phyloP scores from a whole-genome alignment of 2,888 invertebrate species.

The Cynaeus angustus region DNA sequence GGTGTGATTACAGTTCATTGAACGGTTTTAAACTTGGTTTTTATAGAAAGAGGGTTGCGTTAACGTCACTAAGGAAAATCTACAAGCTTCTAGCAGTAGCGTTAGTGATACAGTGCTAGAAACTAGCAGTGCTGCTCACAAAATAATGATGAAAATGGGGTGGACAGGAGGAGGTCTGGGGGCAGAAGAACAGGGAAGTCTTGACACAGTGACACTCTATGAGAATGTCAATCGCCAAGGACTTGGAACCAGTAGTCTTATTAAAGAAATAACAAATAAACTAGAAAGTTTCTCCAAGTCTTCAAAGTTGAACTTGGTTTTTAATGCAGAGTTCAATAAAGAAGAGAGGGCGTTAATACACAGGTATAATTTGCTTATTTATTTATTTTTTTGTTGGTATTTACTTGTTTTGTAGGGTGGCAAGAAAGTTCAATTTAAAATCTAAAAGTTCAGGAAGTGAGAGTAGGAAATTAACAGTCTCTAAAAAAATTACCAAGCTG shows the following conservation, averaged over 20 bases:
- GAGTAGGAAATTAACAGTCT: constrained; percentile 25
- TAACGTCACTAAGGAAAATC: constrained; percentile 23
- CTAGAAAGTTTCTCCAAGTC: constrained; percentile 21
- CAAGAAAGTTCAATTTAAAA: constrained; percentile 32
- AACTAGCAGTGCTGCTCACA: constrained; percentile 26
- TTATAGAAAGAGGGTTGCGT: constrained; percentile 27
- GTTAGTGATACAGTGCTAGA: background rate
- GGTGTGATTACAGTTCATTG: no score
- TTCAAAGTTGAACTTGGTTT: constrained; percentile 23
- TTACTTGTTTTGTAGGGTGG: constrained; percentile 8
- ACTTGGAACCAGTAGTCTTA: constrained; percentile 19
- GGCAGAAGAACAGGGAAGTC: constrained; percentile 39
- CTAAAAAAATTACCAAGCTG: constrained; percentile 10
- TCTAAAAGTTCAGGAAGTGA: constrained; percentile 30
- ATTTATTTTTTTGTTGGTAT: background rate
- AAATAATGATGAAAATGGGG: constrained; percentile 44
- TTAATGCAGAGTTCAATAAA: constrained; percentile 40
- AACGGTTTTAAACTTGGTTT: no score
- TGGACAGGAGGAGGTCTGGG: constrained; percentile 42
- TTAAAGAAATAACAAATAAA: constrained; percentile 18
- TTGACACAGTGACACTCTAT: constrained; percentile 18
- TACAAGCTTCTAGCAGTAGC: background rate
- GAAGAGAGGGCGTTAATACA: constrained; percentile 38
- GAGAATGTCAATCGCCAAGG: constrained; percentile 32
- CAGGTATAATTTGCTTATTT: constrained; percentile 17